phyloP scores from a whole-genome alignment of 35 echinoderm and acorn worm genomes.

The Stichopus chloronotus region DNA sequence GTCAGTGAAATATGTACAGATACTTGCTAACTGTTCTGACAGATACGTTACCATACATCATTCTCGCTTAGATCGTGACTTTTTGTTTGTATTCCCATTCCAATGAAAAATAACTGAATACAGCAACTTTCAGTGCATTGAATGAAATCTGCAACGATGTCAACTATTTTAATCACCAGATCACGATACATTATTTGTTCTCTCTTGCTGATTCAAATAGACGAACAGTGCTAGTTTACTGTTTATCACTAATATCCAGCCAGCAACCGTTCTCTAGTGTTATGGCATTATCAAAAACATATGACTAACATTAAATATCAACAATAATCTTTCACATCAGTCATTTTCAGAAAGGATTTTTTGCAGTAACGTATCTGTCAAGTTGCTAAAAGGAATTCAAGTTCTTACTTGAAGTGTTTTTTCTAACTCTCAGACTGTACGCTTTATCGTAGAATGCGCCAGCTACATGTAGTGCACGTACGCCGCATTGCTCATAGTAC shows the following conservation, averaged over 20 bases:
- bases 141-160: not conserved
- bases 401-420: not conserved
- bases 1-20: constrained; percentile 13
- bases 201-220: not conserved
- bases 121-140: not conserved
- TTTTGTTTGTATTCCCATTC: constrained; percentile 3
- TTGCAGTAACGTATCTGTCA: constrained; percentile 46
- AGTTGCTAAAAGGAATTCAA: not conserved
- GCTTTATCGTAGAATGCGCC: constrained; percentile 29
- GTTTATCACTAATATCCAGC: not conserved
- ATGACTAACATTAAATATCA: not conserved
- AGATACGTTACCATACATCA: constrained; percentile 12
- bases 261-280: constrained; percentile 11
- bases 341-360: constrained; percentile 16
- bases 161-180: not conserved
- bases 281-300: not conserved
- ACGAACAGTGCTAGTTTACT: not conserved
- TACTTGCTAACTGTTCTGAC: not conserved
- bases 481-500: no score
- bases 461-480: no score
- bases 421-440: constrained; percentile 12
- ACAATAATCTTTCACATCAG: not conserved
- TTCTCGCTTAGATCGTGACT: not conserved
- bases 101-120: not conserved
- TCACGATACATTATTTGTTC: not conserved